phyloP scores from a whole-genome alignment of 2,797 vertebrate genomes.

The Onychomys arenicola region DNA sequence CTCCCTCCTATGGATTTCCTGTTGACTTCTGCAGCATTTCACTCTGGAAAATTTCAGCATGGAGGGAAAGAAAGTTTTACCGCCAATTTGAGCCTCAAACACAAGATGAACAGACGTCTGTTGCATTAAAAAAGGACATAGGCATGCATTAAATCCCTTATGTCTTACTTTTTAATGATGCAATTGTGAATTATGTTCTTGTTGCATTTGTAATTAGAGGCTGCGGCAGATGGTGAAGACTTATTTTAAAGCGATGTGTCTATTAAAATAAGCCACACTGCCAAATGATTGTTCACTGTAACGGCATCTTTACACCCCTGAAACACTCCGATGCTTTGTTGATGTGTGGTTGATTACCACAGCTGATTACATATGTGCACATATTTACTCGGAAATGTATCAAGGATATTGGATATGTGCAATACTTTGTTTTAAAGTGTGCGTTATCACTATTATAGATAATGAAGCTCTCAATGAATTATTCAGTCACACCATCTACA shows the following conservation, averaged over 20 bases:
- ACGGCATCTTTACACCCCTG: constrained; percentile 81
- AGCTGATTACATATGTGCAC: constrained; percentile 82
- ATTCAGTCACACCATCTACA: constrained; percentile 79
- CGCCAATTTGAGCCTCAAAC: constrained; percentile 62
- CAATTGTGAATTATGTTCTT: constrained; percentile 89
- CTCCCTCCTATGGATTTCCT: constrained; percentile 59
- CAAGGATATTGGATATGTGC: constrained; percentile 77
- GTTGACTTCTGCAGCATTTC: constrained; percentile 67
- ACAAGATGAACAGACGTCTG: constrained; percentile 82
- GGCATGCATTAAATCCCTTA: constrained; percentile 86
- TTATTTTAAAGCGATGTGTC: constrained; percentile 87
- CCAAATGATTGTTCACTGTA: constrained; percentile 84
- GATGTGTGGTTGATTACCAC: constrained; percentile 84
- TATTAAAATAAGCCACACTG: constrained; percentile 87
- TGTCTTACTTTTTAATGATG: constrained; percentile 88
- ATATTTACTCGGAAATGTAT: constrained; percentile 76
- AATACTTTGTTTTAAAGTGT: constrained; percentile 82
- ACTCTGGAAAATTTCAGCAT: constrained; percentile 74
- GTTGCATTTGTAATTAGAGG: constrained; percentile 89
- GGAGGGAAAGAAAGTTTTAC: constrained; percentile 70
- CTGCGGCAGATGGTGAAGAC: constrained; percentile 88
- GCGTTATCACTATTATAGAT: constrained; percentile 82
- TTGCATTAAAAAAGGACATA: constrained; percentile 85
- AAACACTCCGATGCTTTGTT: constrained; percentile 80
- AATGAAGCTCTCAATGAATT: constrained; percentile 84